Base-by-base conservation (phyloP, 2,113 vertebrate genomes). In the Sphyrna mokarran region DNA sequence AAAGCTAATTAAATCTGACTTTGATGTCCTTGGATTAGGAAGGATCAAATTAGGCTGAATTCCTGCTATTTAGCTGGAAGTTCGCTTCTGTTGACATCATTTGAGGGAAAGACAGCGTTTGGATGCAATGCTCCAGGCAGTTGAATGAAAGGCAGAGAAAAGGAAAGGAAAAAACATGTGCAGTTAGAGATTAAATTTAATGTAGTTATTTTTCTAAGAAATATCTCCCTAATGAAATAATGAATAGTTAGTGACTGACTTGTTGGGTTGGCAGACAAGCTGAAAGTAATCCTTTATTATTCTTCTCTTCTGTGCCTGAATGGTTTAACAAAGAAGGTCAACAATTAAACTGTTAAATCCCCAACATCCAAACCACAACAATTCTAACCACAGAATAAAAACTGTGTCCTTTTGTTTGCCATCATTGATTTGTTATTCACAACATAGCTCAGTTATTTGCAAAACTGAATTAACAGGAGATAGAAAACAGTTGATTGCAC, bases 311-410 rank as follows among this genome's bases (percentile, higher is more conserved):
- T 66, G 61, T 37, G 61, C 63, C 58, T 91, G 29, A 66, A 66
- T 91, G 58, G 61, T 18, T n/a, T 37, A 91, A 91, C 66, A 91
- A 91, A 58, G 87, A 90, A 90, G 89, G 89, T 91, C 58, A 91
- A 91, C 58, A 91, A 91, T 91, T 66, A 91, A 66, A 91, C 61
- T 90, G 85, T 54, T 61, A 91, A 66, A 66, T 91, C 61, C 18
- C 61, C 89, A 37, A 33, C 61, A 37, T 91, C 61, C 33, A 91
- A 91, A 33, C 86, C 86, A 89, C 48, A 89, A 87, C 85, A 26
- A 87, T 29, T 22, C 40, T 26, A 87, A 23, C 48, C 87, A 90
- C 54, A 66, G 89, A 66, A 66, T n/a, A 91, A 63, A 91, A 37
- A 61, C 7, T 33, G 66, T 66, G 29, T 20, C 54, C 33, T 66